A percentile compares a stretch with the other conserved stretches of the same genome.
These are phyloP conservation scores for Ctenoplectra terminalis DNA, from an alignment of 1,140 invertebrate genomes.

Conservation along the genomic window DNA sequence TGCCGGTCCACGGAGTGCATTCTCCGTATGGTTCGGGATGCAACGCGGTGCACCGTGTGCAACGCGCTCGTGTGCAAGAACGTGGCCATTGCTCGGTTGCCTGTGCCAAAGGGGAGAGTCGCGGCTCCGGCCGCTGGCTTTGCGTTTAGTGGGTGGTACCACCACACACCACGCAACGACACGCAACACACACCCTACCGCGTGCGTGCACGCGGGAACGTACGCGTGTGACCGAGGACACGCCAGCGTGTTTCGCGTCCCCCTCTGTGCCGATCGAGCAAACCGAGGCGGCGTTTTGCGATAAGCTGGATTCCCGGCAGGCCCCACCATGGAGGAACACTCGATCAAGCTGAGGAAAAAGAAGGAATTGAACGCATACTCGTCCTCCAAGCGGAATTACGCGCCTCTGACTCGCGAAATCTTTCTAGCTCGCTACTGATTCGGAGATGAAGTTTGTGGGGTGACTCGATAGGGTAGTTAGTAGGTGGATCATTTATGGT, in stretches of 20 bases:
- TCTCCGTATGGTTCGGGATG: conserved; percentile 53
- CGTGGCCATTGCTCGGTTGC: conserved; percentile 18
- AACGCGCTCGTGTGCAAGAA: conserved; percentile 45
- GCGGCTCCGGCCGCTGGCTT: conserved; percentile 55
- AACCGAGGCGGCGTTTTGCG: conserved; percentile 38
- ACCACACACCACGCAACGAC: not conserved
- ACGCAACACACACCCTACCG: not conserved
- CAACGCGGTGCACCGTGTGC: conserved; percentile 37
- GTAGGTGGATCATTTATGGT: too few relatives aligned
- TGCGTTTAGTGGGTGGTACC: conserved; percentile 64
- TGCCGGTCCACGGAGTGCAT: conserved; percentile 53
- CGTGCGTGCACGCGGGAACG: conserved; percentile 32
- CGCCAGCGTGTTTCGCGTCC: conserved; percentile 15
- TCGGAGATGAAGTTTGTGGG: too few relatives aligned
- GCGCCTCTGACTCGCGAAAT: not conserved
- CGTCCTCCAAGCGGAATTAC: not conserved
- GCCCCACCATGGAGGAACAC: not conserved
- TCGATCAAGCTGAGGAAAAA: not conserved
- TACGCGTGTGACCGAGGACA: conserved; percentile 42
- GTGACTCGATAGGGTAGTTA: too few relatives aligned
- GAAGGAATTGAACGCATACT: not conserved
- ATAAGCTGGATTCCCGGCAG: conserved; percentile 47
- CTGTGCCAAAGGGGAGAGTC: conserved; percentile 52
- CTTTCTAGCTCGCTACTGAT: too few relatives aligned
- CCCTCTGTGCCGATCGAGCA: conserved; percentile 3